Base-by-base conservation (phyloP, 2,113 vertebrate species). In the Phylloscopus trochiloides region DNA sequence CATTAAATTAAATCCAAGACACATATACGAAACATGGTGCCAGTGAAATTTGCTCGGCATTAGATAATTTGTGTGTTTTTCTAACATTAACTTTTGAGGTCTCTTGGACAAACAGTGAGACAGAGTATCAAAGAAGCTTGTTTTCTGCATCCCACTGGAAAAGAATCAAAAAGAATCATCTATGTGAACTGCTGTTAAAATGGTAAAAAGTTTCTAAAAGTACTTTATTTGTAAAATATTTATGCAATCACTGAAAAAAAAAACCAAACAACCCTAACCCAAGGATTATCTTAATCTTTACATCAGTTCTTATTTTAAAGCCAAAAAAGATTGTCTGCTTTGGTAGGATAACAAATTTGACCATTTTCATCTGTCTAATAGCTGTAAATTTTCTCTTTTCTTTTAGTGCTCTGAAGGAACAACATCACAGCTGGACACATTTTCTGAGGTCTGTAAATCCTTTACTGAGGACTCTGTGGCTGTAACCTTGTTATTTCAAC, bases 191-290 rank as follows among this genome's bases (percentile, higher is more conserved):
- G 36, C 22, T 43, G 26, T 82, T 79, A 82, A 17, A 82, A 75
- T 2, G 1, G 32, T 25, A 73, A 75, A 78, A 90, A 40, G 19
- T 8, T 34, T 50, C 31, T 75, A 26, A 0, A 87, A 73, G 19
- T 66, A 70, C 83, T 88, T 89, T 68, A 81, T 82, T 87, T 66
- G 38, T 40, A 90, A 94, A 96, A 90, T 92, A 94, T 94, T 91
- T 90, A 85, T 34, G n/a, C 54, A 82, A 34, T 96, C 45, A 70
- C 16, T 24, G 26, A 15, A 12, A 25, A 20, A 76, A 57, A 89
- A 91, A 29, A 19, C 40, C 10, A 40, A 12, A 12, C 13, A 40
- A 40, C 40, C 40, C 40, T 14, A 40, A 40, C 40, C 40, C 40
- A 1, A 80, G 16, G 6, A 93, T 63, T 91, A 80, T 86, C 70